Evolutionary conservation across 2,113 vertebrate species (phyloP).

Genomic region (Sialia sialis): DNA sequence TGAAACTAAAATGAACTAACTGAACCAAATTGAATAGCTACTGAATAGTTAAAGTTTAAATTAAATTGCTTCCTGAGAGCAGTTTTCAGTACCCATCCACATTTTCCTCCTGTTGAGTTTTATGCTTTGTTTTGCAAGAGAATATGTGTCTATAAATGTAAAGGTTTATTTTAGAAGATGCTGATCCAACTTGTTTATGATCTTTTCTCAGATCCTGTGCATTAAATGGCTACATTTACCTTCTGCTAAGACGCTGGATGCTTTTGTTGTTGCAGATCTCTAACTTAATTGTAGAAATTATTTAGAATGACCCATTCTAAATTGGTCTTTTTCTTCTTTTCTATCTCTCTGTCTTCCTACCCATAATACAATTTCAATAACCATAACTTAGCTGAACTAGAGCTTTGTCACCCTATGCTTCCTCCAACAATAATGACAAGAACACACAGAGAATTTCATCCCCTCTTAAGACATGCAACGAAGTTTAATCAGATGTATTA

Average conservation of each 20-base stretch:
- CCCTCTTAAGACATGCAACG: neutral
- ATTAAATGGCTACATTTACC: conserved; percentile 20
- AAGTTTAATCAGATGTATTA: neutral
- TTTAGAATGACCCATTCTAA: neutral
- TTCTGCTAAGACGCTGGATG: neutral
- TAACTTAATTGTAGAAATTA: neutral
- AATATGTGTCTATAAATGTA: neutral
- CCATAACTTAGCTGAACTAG: neutral
- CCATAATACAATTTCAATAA: neutral
- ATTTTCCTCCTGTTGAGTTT: conserved; percentile 12
- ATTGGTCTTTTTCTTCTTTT: neutral
- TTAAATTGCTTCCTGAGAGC: conserved; percentile 7
- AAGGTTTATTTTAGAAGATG: neutral
- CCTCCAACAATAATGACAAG: neutral
- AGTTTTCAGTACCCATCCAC: neutral
- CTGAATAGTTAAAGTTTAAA: conserved; percentile 30
- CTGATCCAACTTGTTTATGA: neutral
- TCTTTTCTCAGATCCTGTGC: neutral
- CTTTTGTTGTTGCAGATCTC: neutral
- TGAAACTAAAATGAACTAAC: conserved; percentile 5
- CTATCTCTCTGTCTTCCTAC: neutral
- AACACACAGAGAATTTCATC: neutral
- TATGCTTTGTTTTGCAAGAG: conserved; percentile 13
- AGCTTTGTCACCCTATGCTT: neutral
- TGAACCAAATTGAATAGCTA: neutral